Evolutionary conservation across 2,113 vertebrate genomes (phyloP).

Genomic region (Egretta garzetta): DNA sequence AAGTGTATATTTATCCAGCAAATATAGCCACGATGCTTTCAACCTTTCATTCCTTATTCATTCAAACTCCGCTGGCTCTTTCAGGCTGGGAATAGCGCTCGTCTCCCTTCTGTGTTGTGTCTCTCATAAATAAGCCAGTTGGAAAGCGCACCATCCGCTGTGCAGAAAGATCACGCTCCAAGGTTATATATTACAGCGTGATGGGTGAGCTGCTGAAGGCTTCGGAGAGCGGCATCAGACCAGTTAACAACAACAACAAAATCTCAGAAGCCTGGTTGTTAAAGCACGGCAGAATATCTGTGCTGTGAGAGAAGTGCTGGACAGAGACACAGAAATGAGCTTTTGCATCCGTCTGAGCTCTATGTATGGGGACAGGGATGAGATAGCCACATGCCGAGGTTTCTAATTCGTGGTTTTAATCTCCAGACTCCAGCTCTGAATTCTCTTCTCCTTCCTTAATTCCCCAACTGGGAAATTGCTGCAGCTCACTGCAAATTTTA

Average conservation of each 20-base stretch:
- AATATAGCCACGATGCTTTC: background rate
- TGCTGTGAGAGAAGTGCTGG: background rate
- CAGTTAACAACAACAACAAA: accelerated
- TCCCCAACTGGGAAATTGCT: background rate
- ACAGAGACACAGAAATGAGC: background rate
- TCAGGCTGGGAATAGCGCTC: background rate
- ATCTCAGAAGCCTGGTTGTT: background rate
- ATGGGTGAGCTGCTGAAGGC: background rate
- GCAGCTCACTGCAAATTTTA: background rate
- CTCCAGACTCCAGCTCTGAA: background rate
- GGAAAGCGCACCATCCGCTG: background rate
- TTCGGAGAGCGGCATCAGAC: background rate
- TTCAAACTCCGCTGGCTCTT: background rate
- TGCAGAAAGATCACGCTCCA: background rate
- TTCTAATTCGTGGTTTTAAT: background rate
- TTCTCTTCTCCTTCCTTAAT: background rate
- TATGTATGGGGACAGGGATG: background rate
- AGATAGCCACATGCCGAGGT: background rate
- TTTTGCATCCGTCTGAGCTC: background rate
- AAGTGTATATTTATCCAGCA: background rate
- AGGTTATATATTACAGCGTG: background rate
- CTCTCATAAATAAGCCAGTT: background rate
- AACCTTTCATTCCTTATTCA: background rate
- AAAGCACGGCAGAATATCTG: background rate
- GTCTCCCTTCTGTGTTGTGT: background rate